Base-by-base conservation (phyloP, 1,140 invertebrate species). In the Musca domestica region DNA sequence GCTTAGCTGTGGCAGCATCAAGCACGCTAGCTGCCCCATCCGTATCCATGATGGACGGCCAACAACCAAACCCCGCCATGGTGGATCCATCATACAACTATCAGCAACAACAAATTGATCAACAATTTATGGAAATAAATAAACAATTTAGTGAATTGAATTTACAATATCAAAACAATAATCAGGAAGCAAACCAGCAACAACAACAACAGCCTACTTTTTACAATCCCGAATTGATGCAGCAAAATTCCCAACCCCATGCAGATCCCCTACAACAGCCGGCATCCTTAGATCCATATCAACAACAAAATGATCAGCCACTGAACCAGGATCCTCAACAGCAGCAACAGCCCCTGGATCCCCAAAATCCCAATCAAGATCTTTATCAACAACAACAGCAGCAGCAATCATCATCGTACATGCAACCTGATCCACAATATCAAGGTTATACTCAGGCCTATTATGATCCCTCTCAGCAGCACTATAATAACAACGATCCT, bases 131-230 rank as follows among this genome's bases (percentile, higher is more conserved):
- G n/a, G 75, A 77, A 70, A 73, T 82, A 1, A 81, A 76, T 64
- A 77, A 82, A 69, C 81, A 81, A 70, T 78, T 82, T 64, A 74
- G 69, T 30, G 75, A 75, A 25, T 71, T 82, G 1, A 82, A 75
- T 68, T 73, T 80, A 73, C 81, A 81, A 71, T 80, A 82, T 51
- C 74, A 68, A 22, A 69, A 68, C 22, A 61, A 34, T 10, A 9
- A 10, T 1, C 9, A 12, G 17, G 2, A 15, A n/a, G 10, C 47
- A 30, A 46, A 70, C 3, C 66, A 66, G 6, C 65, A 67, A 20
- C 69, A 67, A 25, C 69, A 65, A 52, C 69, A 67, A 56, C 61
- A 64, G 23, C 66, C 41, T 2, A 22, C 34, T n/a, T 27, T 12
- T 48, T 47, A 66, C 23, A 66, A 64, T 51, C 58, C 56, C 2